phyloP scores from a whole-genome alignment of 2,888 invertebrate genomes.

The Phaonia tiefii region DNA sequence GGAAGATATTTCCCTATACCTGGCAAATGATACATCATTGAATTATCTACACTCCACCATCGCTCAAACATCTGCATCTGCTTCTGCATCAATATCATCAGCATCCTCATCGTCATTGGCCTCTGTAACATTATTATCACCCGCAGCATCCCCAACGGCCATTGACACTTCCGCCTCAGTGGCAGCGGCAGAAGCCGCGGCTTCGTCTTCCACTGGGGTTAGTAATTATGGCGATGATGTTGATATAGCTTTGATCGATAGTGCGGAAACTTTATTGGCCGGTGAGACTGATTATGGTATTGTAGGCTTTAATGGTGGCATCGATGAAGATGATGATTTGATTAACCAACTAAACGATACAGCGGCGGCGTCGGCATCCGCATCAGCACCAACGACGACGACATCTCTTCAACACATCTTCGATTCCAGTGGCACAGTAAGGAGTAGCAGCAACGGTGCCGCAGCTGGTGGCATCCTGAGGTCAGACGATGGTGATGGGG shows the following conservation, averaged over 20 bases:
- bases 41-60: slow-evolving; percentile 5
- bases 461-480: slow-evolving; percentile 29
- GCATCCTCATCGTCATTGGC: neutral
- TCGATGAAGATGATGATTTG: slow-evolving; percentile 44
- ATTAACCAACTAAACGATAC: slow-evolving; percentile 59
- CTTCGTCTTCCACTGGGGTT: slow-evolving; percentile 50
- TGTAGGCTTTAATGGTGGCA: slow-evolving; percentile 69
- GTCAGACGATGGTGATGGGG: slow-evolving; percentile 69
- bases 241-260: slow-evolving; percentile 78
- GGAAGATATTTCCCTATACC: slow-evolving; percentile 11
- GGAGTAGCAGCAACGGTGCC: slow-evolving; percentile 35
- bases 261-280: slow-evolving; percentile 75
- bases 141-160: slow-evolving; percentile 20
- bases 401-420: slow-evolving; percentile 59
- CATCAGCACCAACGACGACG: slow-evolving; percentile 49
- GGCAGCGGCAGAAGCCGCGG: neutral
- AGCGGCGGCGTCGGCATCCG: neutral
- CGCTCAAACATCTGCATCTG: neutral
- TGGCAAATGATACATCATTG: slow-evolving; percentile 16
- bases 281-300: slow-evolving; percentile 75
- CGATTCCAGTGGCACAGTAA: slow-evolving; percentile 65
- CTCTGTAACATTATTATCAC: neutral
- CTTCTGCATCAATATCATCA: neutral
- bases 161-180: slow-evolving; percentile 17
- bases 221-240: slow-evolving; percentile 69